Evolutionary conservation across 2,113 vertebrate genomes (phyloP).

Genomic region (Centropristis striata): DNA sequence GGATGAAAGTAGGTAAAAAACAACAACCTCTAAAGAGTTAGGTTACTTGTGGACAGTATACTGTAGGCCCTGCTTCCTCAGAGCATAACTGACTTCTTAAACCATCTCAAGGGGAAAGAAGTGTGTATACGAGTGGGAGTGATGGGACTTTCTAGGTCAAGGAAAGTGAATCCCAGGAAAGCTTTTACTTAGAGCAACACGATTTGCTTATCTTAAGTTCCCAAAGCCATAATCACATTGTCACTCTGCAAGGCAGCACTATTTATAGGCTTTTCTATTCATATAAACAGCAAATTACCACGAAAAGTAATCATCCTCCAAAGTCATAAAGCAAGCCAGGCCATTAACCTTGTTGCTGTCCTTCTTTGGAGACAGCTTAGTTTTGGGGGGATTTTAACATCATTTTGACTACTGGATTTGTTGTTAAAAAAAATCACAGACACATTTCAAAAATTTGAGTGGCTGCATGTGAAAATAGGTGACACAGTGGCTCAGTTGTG

Average conservation of each 20-base stretch:
- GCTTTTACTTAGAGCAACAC: slow-evolving; percentile 73
- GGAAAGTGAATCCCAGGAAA: slow-evolving; percentile 70
- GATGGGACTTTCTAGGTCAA: slow-evolving; percentile 76
- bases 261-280: slow-evolving; percentile 70
- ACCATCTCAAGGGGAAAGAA: slow-evolving; percentile 48
- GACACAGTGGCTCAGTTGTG: slow-evolving; percentile 10
- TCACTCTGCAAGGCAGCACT: slow-evolving; percentile 68
- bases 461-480: slow-evolving; percentile 26
- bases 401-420: slow-evolving; percentile 18
- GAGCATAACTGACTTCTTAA: slow-evolving; percentile 52
- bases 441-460: slow-evolving; percentile 3
- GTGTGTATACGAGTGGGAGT: slow-evolving; percentile 60
- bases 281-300: slow-evolving; percentile 73
- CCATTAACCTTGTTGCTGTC: slow-evolving; percentile 67
- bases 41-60: slow-evolving; percentile 38
- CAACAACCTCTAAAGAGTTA: neutral
- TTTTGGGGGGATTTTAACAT: neutral
- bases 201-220: slow-evolving; percentile 77
- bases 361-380: slow-evolving; percentile 35
- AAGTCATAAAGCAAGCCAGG: slow-evolving; percentile 53
- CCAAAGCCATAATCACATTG: slow-evolving; percentile 81
- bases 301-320: slow-evolving; percentile 66
- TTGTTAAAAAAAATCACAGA: slow-evolving; percentile 3
- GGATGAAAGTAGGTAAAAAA: slow-evolving; percentile 20
- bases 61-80: slow-evolving; percentile 26